These are phyloP conservation scores for Struthidea cinerea DNA, from an alignment of 2,113 vertebrate genomes.

Conservation along the genomic window DNA sequence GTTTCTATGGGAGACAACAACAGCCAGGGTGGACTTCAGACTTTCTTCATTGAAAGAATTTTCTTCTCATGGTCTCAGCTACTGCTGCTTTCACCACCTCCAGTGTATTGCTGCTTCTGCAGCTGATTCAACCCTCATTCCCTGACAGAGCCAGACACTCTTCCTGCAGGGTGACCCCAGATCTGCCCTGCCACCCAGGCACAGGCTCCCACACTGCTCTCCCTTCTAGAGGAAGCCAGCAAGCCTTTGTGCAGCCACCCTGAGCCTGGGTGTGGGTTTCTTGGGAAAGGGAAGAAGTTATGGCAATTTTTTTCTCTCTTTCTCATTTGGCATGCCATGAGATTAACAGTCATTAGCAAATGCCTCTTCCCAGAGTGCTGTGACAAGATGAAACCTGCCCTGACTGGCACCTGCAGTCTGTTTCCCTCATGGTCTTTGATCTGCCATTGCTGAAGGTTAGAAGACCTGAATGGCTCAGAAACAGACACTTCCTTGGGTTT, in stretches of 20 bases:
- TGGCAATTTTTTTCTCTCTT: background rate
- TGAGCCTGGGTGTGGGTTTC: background rate
- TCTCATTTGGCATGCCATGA: constrained; percentile 28
- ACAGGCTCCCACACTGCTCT: background rate
- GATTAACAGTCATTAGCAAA: constrained; percentile 54
- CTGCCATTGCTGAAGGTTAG: constrained; percentile 50
- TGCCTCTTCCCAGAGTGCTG: constrained; percentile 11
- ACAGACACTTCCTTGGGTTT: background rate
- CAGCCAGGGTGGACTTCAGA: background rate
- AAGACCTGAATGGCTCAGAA: constrained; percentile 7
- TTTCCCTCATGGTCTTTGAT: constrained; percentile 39
- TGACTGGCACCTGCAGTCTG: constrained; percentile 43
- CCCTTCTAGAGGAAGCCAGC: background rate
- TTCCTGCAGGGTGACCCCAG: background rate
- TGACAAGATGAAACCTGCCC: constrained; percentile 48
- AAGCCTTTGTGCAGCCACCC: background rate
- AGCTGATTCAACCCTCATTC: background rate
- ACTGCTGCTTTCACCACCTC: background rate
- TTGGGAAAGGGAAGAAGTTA: constrained; percentile 33
- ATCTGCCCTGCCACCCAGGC: too few species aligned
- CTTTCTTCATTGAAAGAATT: background rate
- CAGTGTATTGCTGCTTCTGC: background rate
- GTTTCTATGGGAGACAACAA: background rate
- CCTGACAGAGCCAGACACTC: background rate
- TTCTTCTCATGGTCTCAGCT: background rate